Evolutionary conservation across 2,888 invertebrate genomes (phyloP), one percentile per base, ranked within the genome.

Genomic region (Carpatolechia fugitivella): DNA sequence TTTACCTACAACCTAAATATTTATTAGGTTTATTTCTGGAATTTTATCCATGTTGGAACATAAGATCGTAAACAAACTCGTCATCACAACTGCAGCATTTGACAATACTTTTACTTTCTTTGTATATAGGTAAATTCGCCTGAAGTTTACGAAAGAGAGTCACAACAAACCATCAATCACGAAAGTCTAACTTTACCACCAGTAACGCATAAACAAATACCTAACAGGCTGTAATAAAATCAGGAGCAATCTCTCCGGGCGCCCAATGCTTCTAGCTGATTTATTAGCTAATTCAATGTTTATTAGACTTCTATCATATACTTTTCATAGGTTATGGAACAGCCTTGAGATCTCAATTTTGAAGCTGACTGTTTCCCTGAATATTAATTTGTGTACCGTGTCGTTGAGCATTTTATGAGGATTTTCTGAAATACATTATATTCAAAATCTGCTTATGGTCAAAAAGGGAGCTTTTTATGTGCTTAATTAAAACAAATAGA

Each of bases 271-370:
- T n/a, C n/a, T n/a, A n/a, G n/a, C 51, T 70, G 64, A 73, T 71
- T 70, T 70, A 72, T 66, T 56, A 56, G 58, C 58, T 64, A 64
- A 66, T 65, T 60, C 60, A 62, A 69, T 69, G 62, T 68, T 71
- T 70, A 65, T 67, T 56, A 57, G 56, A 52, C 52, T 58, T 60
- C 64, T 63, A 57, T 58, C 52, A 64, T 69, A 64, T 67, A 68
- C 66, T 72, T 69, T 65, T 41, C 57, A 24, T 56, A 56, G 55
- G 68, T 66, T 60, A 60, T 61, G 11, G 47, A 49, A 11, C 33
- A 2, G 33, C 33, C 24, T 6, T 33, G n/a, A 33, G 33, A 33
- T 33, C 33, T 33, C 10, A 8, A n/a, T 33, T 33, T 33, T 33
- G 3, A 33, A n/a, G 33, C 33, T 10, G 3, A 24, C 24, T 33